These are phyloP conservation scores for Eretmocerus hayati DNA, from an alignment of 2,888 invertebrate genomes.

Conservation along the genomic window DNA sequence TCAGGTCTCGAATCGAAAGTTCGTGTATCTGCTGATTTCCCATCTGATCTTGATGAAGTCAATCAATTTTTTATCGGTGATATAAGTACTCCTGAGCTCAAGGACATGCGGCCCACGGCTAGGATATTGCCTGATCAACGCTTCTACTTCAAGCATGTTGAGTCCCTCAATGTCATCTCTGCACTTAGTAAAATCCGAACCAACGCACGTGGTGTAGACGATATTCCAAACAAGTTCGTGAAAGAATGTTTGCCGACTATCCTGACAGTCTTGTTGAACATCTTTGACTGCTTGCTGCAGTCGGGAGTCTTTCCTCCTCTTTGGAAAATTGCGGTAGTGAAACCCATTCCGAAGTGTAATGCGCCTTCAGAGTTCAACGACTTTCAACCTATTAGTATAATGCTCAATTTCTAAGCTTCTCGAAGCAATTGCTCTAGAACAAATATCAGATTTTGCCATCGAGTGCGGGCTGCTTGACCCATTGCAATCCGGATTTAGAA, in stretches of 20 bases:
- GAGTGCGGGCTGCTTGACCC: neutral
- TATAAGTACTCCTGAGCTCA: neutral
- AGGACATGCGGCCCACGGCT: neutral
- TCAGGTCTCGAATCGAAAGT: neutral
- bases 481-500: slow-evolving; percentile 1
- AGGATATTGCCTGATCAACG: neutral
- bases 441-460: neutral
- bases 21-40: neutral
- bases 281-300: neutral
- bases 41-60: neutral
- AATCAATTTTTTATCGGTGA: neutral
- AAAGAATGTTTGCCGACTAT: neutral
- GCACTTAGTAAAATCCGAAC: neutral
- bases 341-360: neutral
- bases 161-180: neutral
- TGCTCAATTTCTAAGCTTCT: neutral
- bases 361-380: neutral
- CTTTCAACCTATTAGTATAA: neutral
- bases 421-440: neutral
- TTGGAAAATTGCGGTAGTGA: neutral
- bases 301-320: neutral
- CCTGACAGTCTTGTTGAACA: neutral
- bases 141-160: neutral
- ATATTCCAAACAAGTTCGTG: neutral
- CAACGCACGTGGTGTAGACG: neutral